These are phyloP conservation scores for Luidia sarsii DNA, from an alignment of 53 echinoderm and acorn worm species.

Conservation along the genomic window DNA sequence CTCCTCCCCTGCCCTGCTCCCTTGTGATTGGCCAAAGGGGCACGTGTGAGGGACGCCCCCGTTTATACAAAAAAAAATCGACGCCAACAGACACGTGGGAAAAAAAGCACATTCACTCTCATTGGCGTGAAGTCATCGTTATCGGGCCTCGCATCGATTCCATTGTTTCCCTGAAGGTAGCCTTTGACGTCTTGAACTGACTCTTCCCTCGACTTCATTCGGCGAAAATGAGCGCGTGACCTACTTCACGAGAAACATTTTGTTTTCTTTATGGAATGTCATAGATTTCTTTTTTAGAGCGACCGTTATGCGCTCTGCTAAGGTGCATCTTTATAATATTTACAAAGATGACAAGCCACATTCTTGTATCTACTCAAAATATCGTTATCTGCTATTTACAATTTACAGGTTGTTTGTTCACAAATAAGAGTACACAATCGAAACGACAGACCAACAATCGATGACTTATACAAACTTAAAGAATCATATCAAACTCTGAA, in stretches of 20 bases:
- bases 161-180: too few relatives aligned
- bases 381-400: constrained; percentile 52
- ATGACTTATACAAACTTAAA: neutral
- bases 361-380: constrained; percentile 25
- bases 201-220: too few relatives aligned
- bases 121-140: too few relatives aligned
- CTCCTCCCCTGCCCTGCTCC: too few relatives aligned
- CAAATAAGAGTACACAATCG: neutral
- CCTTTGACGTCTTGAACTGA: too few relatives aligned
- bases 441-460: neutral
- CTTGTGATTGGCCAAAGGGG: neutral
- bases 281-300: neutral
- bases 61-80: too few relatives aligned
- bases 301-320: neutral
- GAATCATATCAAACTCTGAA: neutral
- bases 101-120: too few relatives aligned
- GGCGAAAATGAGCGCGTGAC: too few relatives aligned
- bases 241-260: too few relatives aligned
- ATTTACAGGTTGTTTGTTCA: constrained; percentile 27
- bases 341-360: constrained; percentile 13
- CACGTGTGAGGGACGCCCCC: too few relatives aligned
- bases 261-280: constrained; percentile 27
- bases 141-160: too few relatives aligned
- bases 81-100: too few relatives aligned
- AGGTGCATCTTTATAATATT: neutral